phyloP scores from a whole-genome alignment of 2,113 vertebrate species.

The Cervus canadensis region DNA sequence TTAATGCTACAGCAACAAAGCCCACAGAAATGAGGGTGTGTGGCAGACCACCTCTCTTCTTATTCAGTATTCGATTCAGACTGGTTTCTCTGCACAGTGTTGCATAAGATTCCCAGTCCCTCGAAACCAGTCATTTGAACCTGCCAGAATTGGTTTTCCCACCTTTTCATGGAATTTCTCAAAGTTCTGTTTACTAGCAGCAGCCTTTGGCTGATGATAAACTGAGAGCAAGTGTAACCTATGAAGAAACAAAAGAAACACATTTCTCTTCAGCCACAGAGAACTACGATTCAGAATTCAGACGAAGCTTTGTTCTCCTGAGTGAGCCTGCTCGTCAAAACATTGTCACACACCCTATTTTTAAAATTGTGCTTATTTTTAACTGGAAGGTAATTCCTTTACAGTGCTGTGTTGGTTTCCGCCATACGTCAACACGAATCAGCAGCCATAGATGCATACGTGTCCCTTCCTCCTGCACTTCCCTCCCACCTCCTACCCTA shows the following conservation, averaged over 20 bases:
- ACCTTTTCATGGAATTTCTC: neutral
- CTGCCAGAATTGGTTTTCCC: neutral
- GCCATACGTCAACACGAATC: neutral
- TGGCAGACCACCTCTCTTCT: neutral
- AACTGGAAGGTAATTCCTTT: neutral
- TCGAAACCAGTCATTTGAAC: neutral
- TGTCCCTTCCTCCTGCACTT: neutral
- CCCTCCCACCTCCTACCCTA: neutral
- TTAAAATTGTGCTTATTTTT: neutral
- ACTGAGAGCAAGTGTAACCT: neutral
- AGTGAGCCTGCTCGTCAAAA: neutral
- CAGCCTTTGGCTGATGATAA: neutral
- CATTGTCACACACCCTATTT: neutral
- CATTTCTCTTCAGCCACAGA: neutral
- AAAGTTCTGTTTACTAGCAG: neutral
- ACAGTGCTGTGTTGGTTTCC: neutral
- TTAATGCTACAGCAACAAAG: neutral
- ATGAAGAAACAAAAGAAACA: neutral
- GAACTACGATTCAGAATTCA: neutral
- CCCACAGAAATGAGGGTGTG: neutral
- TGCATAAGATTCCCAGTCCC: neutral
- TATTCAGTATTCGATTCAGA: neutral
- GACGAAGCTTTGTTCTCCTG: neutral
- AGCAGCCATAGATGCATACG: neutral
- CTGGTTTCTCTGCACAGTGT: neutral